Conservation (phyloP, 2,113 vertebrate genomes). For the Microtus ochrogaster region DNA sequence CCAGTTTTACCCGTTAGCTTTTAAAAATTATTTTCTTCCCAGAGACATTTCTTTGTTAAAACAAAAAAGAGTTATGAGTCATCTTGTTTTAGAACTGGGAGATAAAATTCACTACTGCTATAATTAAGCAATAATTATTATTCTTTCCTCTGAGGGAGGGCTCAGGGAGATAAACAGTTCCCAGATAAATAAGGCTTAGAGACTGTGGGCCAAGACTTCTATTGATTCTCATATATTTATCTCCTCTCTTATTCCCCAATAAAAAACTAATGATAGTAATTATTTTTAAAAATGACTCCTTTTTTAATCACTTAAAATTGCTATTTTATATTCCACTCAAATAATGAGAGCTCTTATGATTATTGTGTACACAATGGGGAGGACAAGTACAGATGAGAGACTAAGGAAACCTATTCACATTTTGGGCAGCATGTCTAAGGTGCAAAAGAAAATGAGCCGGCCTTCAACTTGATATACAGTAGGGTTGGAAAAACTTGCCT, state of each 20-base stretch:
- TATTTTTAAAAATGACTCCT: constrained; percentile 76
- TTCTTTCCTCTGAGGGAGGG: constrained; percentile 64
- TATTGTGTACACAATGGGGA: not conserved
- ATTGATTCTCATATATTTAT: constrained; percentile 83
- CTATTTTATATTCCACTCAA: constrained; percentile 74
- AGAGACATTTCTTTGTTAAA: constrained; percentile 40
- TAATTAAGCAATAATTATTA: constrained; percentile 83
- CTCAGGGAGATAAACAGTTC: constrained; percentile 80
- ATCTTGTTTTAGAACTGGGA: constrained; percentile 66
- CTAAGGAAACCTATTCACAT: not conserved
- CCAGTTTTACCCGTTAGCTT: not conserved
- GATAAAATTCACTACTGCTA: constrained; percentile 74
- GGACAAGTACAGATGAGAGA: not conserved
- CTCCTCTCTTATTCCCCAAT: constrained; percentile 74
- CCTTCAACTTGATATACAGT: not conserved
- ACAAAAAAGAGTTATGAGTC: constrained; percentile 54
- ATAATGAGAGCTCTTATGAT: constrained; percentile 80
- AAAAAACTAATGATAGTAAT: constrained; percentile 82
- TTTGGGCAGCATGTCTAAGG: not conserved
- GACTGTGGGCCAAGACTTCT: constrained; percentile 78
- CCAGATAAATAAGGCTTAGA: constrained; percentile 76
- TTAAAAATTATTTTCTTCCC: constrained; percentile 39
- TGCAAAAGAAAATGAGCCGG: not conserved
- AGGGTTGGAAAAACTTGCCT: not conserved
- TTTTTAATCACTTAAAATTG: constrained; percentile 84